These are phyloP conservation scores for Onychostoma macrolepis DNA, from an alignment of 2,113 vertebrate species.

Conservation along the genomic window DNA sequence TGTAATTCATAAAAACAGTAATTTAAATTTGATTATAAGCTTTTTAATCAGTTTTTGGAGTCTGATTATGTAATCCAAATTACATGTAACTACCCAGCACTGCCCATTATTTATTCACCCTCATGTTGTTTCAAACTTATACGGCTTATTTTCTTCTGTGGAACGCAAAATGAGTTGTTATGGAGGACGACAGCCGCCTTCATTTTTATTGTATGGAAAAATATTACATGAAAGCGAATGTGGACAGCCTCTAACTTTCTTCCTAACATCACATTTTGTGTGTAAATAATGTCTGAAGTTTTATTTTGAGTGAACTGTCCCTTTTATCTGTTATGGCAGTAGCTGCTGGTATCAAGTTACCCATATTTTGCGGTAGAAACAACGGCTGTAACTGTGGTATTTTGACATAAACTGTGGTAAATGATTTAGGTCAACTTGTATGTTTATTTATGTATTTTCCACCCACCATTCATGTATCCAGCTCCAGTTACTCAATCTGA, in stretches of 20 bases:
- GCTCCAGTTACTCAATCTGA: slow-evolving; percentile 63
- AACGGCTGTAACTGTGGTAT: background rate
- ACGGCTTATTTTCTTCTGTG: background rate
- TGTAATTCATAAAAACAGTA: background rate
- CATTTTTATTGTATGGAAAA: background rate
- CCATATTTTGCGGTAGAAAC: background rate
- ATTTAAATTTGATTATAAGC: no score
- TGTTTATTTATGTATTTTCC: slow-evolving; percentile 49
- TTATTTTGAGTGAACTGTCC: slow-evolving; percentile 9
- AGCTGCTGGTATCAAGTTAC: background rate
- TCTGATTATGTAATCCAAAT: background rate
- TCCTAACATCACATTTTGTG: background rate
- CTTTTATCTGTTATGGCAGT: background rate
- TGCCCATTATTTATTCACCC: background rate
- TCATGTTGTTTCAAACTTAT: background rate
- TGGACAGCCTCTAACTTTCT: background rate
- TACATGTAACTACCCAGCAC: background rate
- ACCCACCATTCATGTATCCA: slow-evolving; percentile 1
- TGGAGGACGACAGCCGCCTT: background rate
- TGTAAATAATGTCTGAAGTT: background rate
- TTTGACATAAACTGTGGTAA: background rate
- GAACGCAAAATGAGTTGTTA: background rate
- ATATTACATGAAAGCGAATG: background rate
- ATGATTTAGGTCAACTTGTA: slow-evolving; percentile 44
- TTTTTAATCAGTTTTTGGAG: no score